Conservation (phyloP, 2,113 vertebrate genomes). For the Dendropsophus ebraccatus region DNA sequence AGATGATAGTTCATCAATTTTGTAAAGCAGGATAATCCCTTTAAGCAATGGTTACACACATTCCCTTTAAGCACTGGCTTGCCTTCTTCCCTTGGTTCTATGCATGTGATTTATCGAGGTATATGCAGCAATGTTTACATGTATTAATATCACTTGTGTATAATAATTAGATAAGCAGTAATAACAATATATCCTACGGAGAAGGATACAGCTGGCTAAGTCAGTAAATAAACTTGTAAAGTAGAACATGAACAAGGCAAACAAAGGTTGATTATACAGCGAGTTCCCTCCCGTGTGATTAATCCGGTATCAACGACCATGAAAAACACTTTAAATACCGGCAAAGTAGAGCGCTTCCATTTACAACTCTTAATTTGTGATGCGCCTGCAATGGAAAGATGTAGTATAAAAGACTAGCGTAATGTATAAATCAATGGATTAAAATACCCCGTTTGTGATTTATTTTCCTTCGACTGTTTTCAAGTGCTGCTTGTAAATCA, state of each 20-base stretch:
- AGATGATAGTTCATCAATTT: no score
- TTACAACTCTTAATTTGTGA: constrained; percentile 36
- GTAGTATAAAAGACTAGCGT: constrained; percentile 63
- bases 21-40: neutral
- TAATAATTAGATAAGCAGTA: constrained; percentile 22
- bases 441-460: constrained; percentile 72
- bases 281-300: constrained; percentile 27
- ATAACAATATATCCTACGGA: constrained; percentile 18
- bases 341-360: constrained; percentile 16
- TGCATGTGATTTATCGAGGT: neutral
- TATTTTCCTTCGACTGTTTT: constrained; percentile 70
- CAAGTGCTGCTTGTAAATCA: constrained; percentile 74
- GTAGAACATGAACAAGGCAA: neutral
- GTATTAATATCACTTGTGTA: constrained; percentile 22
- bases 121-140: neutral
- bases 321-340: constrained; percentile 35
- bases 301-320: constrained; percentile 30
- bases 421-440: constrained; percentile 67
- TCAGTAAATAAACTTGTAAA: constrained; percentile 39
- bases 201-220: constrained; percentile 17
- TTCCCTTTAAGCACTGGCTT: neutral
- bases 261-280: constrained; percentile 32
- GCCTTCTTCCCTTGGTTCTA: neutral
- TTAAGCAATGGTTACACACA: neutral
- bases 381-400: constrained; percentile 61